These are phyloP conservation scores for Solenodon paradoxus DNA, from an alignment of 2,113 vertebrate species.

Conservation along the genomic window DNA sequence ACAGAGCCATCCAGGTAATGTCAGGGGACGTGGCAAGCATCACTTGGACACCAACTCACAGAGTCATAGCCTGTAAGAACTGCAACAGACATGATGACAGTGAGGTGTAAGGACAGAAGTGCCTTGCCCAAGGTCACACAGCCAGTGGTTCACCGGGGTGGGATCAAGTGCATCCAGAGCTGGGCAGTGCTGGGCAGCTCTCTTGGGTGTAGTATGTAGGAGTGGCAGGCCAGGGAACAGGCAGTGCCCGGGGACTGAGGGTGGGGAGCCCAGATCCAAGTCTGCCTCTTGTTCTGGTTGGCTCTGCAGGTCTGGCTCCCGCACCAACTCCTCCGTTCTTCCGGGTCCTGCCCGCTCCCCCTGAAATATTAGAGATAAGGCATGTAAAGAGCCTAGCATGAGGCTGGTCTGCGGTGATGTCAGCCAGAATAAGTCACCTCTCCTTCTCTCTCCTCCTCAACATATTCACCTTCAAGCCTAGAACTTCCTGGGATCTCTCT, in stretches of 20 bases:
- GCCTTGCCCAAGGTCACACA: conserved; percentile 61
- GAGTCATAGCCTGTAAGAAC: neutral
- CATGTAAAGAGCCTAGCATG: neutral
- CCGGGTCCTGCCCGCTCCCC: neutral
- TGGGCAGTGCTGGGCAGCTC: conserved; percentile 57
- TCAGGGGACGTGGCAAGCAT: neutral
- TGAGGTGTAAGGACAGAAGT: conserved; percentile 35
- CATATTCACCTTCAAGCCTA: neutral
- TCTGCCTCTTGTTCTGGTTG: neutral
- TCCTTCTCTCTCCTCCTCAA: neutral
- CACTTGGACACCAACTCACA: neutral
- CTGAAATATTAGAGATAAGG: conserved; percentile 33
- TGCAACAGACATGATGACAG: neutral
- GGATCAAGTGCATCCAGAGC: conserved; percentile 55
- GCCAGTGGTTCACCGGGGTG: conserved; percentile 28
- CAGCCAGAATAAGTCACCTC: conserved; percentile 44
- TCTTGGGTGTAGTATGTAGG: conserved; percentile 57
- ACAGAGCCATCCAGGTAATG: conserved; percentile 26
- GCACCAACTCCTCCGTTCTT: neutral
- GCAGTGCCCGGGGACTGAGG: conserved; percentile 53
- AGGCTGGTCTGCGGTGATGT: conserved; percentile 13
- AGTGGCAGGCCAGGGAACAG: conserved; percentile 66
- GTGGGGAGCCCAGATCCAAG: conserved; percentile 30
- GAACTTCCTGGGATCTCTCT: neutral
- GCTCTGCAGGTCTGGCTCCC: neutral